A percentile compares a stretch with the other conserved stretches of the same genome.
These are phyloP conservation scores for Hyla sarda DNA, from an alignment of 2,113 vertebrate genomes.

Conservation along the genomic window DNA sequence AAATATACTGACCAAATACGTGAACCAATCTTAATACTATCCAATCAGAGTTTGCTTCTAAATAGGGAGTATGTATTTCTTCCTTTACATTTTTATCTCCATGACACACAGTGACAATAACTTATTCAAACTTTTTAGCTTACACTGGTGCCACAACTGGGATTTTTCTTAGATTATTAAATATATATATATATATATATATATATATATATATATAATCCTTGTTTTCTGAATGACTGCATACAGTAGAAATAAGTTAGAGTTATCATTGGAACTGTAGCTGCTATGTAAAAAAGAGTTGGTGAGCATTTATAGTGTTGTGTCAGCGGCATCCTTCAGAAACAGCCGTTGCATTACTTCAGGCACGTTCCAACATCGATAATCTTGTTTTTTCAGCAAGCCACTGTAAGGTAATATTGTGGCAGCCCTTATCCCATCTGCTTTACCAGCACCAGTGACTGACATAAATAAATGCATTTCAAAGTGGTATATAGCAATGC, in stretches of 20 bases:
- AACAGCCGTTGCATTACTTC: slow-evolving; percentile 42
- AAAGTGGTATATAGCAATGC: slow-evolving; percentile 5
- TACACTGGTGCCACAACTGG: background rate
- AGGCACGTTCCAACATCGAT: slow-evolving; percentile 35
- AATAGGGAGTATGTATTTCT: too few species aligned
- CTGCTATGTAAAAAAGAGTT: slow-evolving; percentile 23
- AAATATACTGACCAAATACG: too few species aligned
- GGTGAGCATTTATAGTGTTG: slow-evolving; percentile 24
- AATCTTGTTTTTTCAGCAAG: slow-evolving; percentile 45
- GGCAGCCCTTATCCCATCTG: slow-evolving; percentile 41
- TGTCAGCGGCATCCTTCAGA: slow-evolving; percentile 17
- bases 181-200: slow-evolving; percentile 21
- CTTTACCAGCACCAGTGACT: slow-evolving; percentile 27
- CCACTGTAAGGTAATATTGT: slow-evolving; percentile 33
- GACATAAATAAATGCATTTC: slow-evolving; percentile 37
- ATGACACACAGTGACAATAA: background rate
- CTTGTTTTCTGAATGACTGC: slow-evolving; percentile 4
- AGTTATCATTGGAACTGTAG: background rate
- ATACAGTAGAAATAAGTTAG: slow-evolving; percentile 15
- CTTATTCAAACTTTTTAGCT: background rate
- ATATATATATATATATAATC: slow-evolving; percentile 17
- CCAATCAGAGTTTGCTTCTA: too few species aligned
- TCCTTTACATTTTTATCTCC: background rate
- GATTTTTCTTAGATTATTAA: background rate
- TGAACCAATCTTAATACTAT: too few species aligned